phyloP scores from a whole-genome alignment of 2,888 invertebrate species.

The Poecilus cupreus region DNA sequence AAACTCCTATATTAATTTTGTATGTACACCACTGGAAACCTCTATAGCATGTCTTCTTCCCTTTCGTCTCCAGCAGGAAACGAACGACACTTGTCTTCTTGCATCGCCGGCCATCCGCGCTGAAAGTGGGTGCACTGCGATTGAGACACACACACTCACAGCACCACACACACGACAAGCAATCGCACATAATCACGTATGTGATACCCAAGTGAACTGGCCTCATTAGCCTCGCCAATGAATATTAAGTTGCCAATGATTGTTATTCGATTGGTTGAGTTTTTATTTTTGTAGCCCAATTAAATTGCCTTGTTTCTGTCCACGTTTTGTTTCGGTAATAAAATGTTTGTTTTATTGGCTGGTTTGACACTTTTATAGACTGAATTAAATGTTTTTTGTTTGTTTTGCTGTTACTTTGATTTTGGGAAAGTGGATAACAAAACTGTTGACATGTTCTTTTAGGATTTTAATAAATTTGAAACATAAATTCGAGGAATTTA shows the following conservation, averaged over 20 bases:
- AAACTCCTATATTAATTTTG: too few species aligned
- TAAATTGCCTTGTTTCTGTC: conserved; percentile 37
- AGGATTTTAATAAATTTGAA: too few species aligned
- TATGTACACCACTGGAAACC: too few species aligned
- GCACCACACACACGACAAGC: background rate
- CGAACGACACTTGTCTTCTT: too few species aligned
- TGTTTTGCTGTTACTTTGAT: background rate
- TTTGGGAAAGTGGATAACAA: background rate
- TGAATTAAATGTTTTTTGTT: background rate
- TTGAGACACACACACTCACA: too few species aligned
- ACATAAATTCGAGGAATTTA: too few species aligned
- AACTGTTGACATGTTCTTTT: background rate
- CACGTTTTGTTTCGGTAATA: conserved; percentile 36
- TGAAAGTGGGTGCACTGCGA: too few species aligned
- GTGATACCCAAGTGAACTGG: conserved; percentile 39
- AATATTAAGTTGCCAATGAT: conserved; percentile 52
- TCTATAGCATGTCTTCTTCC: too few species aligned
- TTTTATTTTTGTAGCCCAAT: conserved; percentile 35
- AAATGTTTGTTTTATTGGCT: conserved; percentile 49
- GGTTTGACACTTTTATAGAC: conserved; percentile 26
- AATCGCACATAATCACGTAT: conserved; percentile 37
- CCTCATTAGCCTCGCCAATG: conserved; percentile 48
- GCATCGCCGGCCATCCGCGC: too few species aligned
- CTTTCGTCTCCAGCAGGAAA: too few species aligned
- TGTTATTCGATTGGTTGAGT: conserved; percentile 49